Base-by-base conservation (phyloP, 2,888 invertebrate species). In the Volucella inanis region DNA sequence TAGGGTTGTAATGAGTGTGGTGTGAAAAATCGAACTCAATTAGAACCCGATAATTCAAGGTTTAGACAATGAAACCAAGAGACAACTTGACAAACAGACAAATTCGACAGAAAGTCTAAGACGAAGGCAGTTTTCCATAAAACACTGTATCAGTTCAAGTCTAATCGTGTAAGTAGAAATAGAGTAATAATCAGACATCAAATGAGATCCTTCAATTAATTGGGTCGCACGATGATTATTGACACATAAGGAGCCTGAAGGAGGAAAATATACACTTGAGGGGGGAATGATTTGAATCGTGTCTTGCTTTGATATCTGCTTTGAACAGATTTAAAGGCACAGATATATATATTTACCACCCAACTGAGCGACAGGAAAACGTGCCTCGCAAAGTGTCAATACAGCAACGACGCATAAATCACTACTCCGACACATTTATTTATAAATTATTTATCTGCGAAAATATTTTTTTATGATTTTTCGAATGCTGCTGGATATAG, bases 1-100 rank as follows among this genome's bases (percentile, higher is more conserved):
- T 49, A 52, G 14, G 52, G 49, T 39, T 76, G 57, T 11, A 47
- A 41, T 39, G 15, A 3, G 31, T 43, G 31, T 47, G 15, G 61
- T 75, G 75, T 45, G 76, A 76, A 81, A 81, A 81, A 81, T 76
- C 80, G 68, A 81, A 81, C 43, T 81, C 75, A 81, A 81, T 81
- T 81, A 81, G 80, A 55, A 50, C 18, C 31, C 18, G 43, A 31
- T 45, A 62, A 57, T 67, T 74, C 74, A 80, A 80, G 49, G 68
- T 39, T 6, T 31, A 31, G 31, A 31, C 31, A 6, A 31, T 31
- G 31, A 31, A 49, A 49, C 38, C 10, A 45, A 49, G n/a, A 52
- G 12, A 47, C 54, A 52, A 39, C 62, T 38, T 15, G 31, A 31
- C 31, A 52, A 11, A 15, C 8, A 68, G 31, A 31, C 31, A 31